Percentiles rank a stretch among this genome's conserved stretches.
These are phyloP conservation scores for Pseudomyrmex sp. DNA, from an alignment of 1,140 invertebrate genomes.

Conservation along the genomic window DNA sequence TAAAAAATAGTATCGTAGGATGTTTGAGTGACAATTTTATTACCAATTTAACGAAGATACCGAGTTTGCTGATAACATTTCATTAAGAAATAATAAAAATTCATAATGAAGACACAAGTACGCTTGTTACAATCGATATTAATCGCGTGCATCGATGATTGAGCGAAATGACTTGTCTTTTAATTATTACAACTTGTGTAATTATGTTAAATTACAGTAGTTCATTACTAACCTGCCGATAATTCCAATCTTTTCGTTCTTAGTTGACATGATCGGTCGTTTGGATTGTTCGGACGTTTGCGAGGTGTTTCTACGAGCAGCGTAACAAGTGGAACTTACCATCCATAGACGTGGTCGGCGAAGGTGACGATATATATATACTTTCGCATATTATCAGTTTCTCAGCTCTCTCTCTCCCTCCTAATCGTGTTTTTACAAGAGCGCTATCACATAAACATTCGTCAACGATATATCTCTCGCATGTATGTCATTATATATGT, in stretches of 20 bases:
- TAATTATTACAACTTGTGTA: not conserved
- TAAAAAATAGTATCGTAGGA: too few relatives aligned
- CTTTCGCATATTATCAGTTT: conserved; percentile 17
- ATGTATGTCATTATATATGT: too few relatives aligned
- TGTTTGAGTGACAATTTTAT: not conserved
- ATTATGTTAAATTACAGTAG: not conserved
- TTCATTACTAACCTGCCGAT: conserved; percentile 86
- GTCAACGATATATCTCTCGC: not conserved
- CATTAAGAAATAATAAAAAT: not conserved
- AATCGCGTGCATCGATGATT: not conserved
- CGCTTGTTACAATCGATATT: conserved; percentile 15
- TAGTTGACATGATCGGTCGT: conserved; percentile 73
- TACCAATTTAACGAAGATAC: not conserved
- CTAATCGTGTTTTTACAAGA: not conserved
- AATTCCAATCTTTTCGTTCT: conserved; percentile 88
- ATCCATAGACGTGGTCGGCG: not conserved
- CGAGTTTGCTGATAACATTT: too few relatives aligned
- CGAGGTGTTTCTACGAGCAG: not conserved
- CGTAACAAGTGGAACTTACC: conserved; percentile 7
- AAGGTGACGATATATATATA: conserved; percentile 29
- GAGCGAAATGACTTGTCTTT: not conserved
- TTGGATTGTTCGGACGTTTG: not conserved
- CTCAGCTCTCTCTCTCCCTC: conserved; percentile 4
- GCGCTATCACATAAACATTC: not conserved
- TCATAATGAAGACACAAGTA: not conserved